Base-by-base conservation (phyloP, 1,140 invertebrate genomes). In the Papilio helenus region DNA sequence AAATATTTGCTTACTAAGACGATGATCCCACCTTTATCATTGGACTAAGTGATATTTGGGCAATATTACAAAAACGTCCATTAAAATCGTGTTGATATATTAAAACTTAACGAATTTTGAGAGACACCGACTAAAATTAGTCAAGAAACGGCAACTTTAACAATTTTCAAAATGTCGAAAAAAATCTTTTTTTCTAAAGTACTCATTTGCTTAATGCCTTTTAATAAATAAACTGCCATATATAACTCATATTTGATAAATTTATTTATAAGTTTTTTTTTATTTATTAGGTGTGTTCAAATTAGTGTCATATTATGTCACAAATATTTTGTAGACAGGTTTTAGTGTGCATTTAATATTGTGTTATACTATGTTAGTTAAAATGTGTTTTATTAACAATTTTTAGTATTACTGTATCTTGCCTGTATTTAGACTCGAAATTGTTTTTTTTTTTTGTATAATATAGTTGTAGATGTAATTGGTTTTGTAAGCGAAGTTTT, bases 301-400 rank as follows among this genome's bases (percentile, higher is more conserved):
- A 91, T 89, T 92, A 89, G 92, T 94, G 91, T 93, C 91, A 94
- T 94, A 93, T 91, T 83, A n/a, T n/a, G 88, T 93, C 90, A 92
- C 91, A 91, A 91, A 89, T 78, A n/a, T 76, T 26, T 29, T 49
- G 51, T 65, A 77, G 51, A 42, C 16, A 76, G n/a, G 76, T 49
- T 73, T 44, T 77, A 58, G 76, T 77, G 89, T 83, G 80, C 71
- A 73, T 80, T 34, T 71, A 79, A 79, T 82, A 71, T 80, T 80
- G 55, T 79, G 81, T 88, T 68, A 85, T 86, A 79, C 82, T 81
- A 82, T 72, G 79, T 76, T 26, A 77, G 73, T 46, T 79, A 20
- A 79, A 29, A 72, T 65, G 79, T 84, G 89, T 89, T 86, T 87
- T 68, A 84, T 73, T 85, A 79, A 80, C 80, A 80, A 76, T 85